These are phyloP conservation scores for Montipora capitata DNA, from an alignment of 92 coral and sea anemone species.

Conservation along the genomic window DNA sequence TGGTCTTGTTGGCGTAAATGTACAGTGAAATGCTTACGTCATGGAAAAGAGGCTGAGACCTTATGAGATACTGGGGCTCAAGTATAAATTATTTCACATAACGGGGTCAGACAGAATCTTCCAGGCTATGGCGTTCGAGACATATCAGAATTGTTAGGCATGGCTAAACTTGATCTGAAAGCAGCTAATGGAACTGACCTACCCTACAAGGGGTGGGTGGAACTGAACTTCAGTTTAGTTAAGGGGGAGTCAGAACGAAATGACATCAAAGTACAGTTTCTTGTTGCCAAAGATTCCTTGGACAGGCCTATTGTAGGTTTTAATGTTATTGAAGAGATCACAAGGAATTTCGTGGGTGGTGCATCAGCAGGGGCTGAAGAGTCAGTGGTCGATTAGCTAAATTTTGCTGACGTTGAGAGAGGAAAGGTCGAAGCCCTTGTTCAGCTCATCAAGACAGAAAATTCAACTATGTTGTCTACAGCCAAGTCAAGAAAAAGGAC, in stretches of 20 bases:
- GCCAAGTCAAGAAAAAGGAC: constrained; percentile 36
- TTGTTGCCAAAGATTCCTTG: neutral
- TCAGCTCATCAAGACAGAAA: no score
- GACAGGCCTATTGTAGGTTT: neutral
- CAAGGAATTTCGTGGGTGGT: no score
- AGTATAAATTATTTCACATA: constrained; percentile 64
- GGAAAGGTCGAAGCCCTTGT: no score
- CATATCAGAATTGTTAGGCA: constrained; percentile 60
- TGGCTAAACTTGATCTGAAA: constrained; percentile 62
- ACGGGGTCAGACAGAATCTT: constrained; percentile 50
- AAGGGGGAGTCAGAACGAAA: neutral
- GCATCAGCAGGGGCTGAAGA: no score
- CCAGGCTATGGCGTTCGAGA: constrained; percentile 46
- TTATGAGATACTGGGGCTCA: constrained; percentile 83
- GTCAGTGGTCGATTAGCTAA: no score
- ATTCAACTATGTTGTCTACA: no score
- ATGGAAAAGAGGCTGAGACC: constrained; percentile 58
- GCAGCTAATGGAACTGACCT: constrained; percentile 73
- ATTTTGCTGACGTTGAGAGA: no score
- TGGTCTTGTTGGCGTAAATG: constrained; percentile 71
- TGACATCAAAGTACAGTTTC: neutral
- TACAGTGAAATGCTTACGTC: constrained; percentile 51
- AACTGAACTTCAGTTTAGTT: neutral
- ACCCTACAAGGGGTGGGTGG: constrained; percentile 74
- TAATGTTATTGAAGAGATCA: no score